Percentiles rank a stretch among this genome's conserved stretches.
These are phyloP conservation scores for Osmoderma eremita DNA, from an alignment of 2,888 invertebrate genomes.

Conservation along the genomic window DNA sequence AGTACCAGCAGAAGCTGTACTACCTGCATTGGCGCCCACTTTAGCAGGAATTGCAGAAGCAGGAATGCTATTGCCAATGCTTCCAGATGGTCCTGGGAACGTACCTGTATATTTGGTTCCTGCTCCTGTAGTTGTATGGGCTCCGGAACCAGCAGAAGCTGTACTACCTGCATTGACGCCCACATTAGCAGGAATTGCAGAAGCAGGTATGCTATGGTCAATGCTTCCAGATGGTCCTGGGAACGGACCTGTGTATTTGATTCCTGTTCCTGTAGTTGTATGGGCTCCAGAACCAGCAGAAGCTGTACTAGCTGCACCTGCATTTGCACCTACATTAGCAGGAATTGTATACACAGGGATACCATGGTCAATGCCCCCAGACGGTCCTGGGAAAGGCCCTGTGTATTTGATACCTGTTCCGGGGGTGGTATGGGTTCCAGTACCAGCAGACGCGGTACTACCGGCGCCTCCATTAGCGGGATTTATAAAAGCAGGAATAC, in stretches of 20 bases:
- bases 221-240: conserved; percentile 27
- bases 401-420: conserved; percentile 38
- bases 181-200: conserved; percentile 5
- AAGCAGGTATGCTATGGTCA: conserved; percentile 4
- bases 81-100: conserved; percentile 18
- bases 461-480: neutral
- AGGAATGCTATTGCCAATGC: conserved; percentile 9
- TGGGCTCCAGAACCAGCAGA: conserved; percentile 10
- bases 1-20: conserved; percentile 14
- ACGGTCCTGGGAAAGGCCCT: conserved; percentile 45
- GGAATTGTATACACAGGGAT: conserved; percentile 30
- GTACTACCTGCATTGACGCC: neutral
- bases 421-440: neutral
- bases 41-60: neutral
- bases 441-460: neutral
- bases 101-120: conserved; percentile 21
- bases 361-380: conserved; percentile 44
- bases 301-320: neutral
- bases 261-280: conserved; percentile 20
- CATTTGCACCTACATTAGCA: neutral
- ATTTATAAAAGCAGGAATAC: conserved; percentile 40
- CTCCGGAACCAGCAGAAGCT: neutral
- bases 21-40: neutral
- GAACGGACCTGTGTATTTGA: conserved; percentile 19
- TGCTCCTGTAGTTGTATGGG: neutral